Evolutionary conservation across 2,797 vertebrate genomes (phyloP).

Genomic region (Sebastes baramenuke): DNA sequence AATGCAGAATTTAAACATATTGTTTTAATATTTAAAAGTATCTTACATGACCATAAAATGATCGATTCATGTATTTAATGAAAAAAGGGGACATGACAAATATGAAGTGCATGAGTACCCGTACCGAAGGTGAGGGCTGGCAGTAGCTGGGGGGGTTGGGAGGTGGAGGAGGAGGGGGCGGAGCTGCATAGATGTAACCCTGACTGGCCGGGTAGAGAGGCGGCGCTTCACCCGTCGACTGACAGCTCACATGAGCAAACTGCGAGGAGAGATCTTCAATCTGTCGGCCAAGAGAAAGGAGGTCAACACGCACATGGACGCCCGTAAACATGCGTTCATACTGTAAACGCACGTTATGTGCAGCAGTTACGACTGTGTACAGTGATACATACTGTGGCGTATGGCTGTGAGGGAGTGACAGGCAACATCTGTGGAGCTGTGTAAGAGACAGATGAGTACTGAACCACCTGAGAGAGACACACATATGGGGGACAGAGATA

Average conservation of each 20-base stretch:
- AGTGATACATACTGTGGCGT: conserved; percentile 83
- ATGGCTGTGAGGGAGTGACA: conserved; percentile 88
- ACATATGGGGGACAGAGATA: conserved; percentile 60
- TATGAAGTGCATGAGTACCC: background rate
- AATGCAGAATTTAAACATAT: background rate
- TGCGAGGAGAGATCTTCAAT: conserved; percentile 90
- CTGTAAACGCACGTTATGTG: background rate
- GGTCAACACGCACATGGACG: conserved; percentile 4
- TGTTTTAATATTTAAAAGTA: background rate
- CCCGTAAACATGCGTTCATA: background rate
- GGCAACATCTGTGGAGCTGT: conserved; percentile 91
- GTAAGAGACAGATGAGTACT: conserved; percentile 91
- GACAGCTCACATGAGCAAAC: conserved; percentile 90
- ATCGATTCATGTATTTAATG: background rate
- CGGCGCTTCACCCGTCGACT: conserved; percentile 86
- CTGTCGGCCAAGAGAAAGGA: conserved; percentile 72
- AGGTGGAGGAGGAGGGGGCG: conserved; percentile 70
- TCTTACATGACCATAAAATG: background rate
- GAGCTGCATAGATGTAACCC: conserved; percentile 83
- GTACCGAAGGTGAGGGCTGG: conserved; percentile 89
- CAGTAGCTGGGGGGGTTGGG: conserved; percentile 83
- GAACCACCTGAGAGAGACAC: conserved; percentile 87
- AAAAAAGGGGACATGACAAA: background rate
- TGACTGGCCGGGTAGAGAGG: conserved; percentile 78
- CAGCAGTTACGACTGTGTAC: background rate